These are phyloP conservation scores for Hippocampus abdominalis DNA, from an alignment of 2,113 vertebrate genomes.

Conservation along the genomic window DNA sequence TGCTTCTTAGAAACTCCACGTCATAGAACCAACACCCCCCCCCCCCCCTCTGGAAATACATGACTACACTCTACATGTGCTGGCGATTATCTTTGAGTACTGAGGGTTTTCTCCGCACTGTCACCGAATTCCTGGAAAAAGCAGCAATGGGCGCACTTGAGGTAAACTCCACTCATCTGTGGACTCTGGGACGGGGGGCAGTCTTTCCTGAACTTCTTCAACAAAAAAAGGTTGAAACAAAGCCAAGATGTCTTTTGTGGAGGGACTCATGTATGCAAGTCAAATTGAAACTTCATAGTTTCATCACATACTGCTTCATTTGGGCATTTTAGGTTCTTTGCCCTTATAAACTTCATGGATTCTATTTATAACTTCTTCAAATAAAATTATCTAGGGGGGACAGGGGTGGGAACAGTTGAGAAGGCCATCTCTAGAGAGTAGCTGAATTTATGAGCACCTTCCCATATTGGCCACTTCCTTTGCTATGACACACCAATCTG, in stretches of 20 bases:
- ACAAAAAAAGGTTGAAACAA: not conserved
- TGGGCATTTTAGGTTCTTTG: not conserved
- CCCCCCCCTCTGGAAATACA: slow-evolving; percentile 12
- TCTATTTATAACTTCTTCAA: no score
- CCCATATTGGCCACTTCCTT: not conserved
- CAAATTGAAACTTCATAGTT: not conserved
- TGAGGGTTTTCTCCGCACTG: slow-evolving; percentile 21
- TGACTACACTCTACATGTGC: slow-evolving; percentile 47
- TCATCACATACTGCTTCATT: not conserved
- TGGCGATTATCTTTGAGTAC: slow-evolving; percentile 44
- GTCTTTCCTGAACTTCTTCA: not conserved
- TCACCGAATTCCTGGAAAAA: not conserved
- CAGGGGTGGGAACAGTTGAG: not conserved
- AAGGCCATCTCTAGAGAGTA: not conserved
- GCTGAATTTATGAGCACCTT: not conserved
- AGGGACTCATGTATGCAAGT: no score
- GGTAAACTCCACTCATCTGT: not conserved
- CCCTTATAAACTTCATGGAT: no score
- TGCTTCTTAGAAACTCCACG: slow-evolving; percentile 31
- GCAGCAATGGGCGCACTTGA: not conserved
- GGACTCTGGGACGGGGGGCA: not conserved
- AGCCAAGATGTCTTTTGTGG: no score
- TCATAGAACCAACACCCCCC: slow-evolving; percentile 19
- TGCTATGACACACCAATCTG: slow-evolving; percentile 34
- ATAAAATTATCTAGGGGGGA: not conserved